Percentiles rank a stretch among this genome's conserved stretches.
Evolutionary conservation across 2,888 invertebrate genomes (phyloP).

Genomic region (Caenorhabditis afra): DNA sequence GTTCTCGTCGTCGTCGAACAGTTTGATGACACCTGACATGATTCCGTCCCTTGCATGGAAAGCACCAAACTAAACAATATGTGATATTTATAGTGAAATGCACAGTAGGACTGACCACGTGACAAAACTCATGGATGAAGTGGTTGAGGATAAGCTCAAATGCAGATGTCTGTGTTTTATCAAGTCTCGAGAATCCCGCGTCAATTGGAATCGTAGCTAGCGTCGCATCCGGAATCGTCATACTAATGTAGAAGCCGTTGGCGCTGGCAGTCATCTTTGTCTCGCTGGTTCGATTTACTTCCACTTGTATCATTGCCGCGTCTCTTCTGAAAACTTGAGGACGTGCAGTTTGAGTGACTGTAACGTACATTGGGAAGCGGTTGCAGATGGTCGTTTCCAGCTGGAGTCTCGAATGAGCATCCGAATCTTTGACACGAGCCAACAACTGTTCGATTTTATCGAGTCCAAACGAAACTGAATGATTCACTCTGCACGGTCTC

Average conservation of each 20-base stretch:
- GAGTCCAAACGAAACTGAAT: not conserved
- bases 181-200: not conserved
- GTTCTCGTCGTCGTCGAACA: slow-evolving; percentile 3
- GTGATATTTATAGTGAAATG: not conserved
- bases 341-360: no score
- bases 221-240: no score
- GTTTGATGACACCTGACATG: slow-evolving; percentile 13
- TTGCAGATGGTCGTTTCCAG: no score
- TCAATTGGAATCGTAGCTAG: no score
- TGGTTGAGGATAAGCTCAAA: not conserved
- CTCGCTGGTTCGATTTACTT: no score
- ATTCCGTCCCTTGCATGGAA: slow-evolving; percentile 6
- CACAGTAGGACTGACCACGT: not conserved
- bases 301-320: no score
- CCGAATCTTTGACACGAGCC: not conserved
- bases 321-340: no score
- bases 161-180: not conserved
- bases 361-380: no score
- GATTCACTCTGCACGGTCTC: no score
- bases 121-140: not conserved
- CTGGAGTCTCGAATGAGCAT: no score
- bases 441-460: not conserved
- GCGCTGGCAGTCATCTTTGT: no score
- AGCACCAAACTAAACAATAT: not conserved
- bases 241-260: no score